A percentile compares a stretch with the other conserved stretches of the same genome.
These are phyloP conservation scores for Corydoras sp. DNA, from an alignment of 2,113 vertebrate genomes.

Conservation along the genomic window DNA sequence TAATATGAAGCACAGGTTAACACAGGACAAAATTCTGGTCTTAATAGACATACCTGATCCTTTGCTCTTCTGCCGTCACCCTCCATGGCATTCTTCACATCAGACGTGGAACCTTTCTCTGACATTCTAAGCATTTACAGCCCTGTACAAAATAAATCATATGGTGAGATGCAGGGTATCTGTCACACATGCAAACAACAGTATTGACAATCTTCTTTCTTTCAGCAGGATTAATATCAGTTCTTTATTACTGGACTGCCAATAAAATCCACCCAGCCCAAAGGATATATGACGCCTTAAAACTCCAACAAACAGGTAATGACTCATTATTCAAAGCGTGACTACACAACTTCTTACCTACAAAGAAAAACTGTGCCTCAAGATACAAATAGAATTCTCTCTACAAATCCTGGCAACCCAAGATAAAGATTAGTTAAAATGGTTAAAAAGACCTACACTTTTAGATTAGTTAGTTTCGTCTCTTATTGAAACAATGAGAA, in stretches of 20 bases:
- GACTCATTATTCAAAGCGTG: neutral
- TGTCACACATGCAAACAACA: neutral
- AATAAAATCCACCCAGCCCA: neutral
- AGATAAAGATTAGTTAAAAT: no score
- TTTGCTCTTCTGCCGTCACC: slow-evolving; percentile 57
- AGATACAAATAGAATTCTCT: no score
- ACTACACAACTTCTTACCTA: neutral
- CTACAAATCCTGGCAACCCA: no score
- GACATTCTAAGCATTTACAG: slow-evolving; percentile 61
- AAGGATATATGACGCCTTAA: neutral
- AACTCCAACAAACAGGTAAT: neutral
- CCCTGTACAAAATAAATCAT: slow-evolving; percentile 53
- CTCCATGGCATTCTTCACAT: slow-evolving; percentile 64
- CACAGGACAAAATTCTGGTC: neutral
- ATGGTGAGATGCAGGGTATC: neutral
- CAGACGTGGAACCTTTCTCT: slow-evolving; percentile 55
- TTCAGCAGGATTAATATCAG: neutral
- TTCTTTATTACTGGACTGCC: slow-evolving; percentile 4
- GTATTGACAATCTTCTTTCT: neutral
- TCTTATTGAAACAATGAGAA: no score
- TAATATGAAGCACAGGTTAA: neutral
- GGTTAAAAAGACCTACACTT: no score
- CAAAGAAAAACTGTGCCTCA: no score
- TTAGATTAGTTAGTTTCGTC: no score
- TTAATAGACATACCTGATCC: slow-evolving; percentile 55